Evolutionary conservation across 2,888 invertebrate genomes (phyloP), one percentile per base, ranked within the genome.

Genomic region (Epicampocera succincta): DNA sequence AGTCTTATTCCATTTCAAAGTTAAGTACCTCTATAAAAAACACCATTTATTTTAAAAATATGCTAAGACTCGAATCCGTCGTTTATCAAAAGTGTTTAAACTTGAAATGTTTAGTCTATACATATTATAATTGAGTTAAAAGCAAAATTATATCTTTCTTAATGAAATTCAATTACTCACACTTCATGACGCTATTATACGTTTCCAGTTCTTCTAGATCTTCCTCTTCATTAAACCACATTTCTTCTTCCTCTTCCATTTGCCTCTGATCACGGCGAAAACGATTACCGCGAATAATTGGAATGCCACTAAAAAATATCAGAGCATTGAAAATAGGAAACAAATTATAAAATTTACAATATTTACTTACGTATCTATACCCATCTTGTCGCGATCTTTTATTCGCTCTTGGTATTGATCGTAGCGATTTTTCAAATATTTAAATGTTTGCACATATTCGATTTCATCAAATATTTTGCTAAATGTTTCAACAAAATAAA

Each of bases 191-290:
- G 84, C 88, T 90, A 82, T 89, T 90, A 80, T 91, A 91, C 56
- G 90, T 89, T 84, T 91, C 91, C 50, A 90, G 88, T 83, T 95
- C 96, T 88, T 97, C 97, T 82, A 96, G 95, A 89, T 97, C 98
- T 89, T 98, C 98, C 85, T 99, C 99, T 87, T 98, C 98, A 89
- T 98, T 98, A 92, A 99, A 99, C 98, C 98, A 99, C 95, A 98
- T 97, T 92, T 99, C 99, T 89, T 99, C 99, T 87, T 99, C 99
- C 89, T 99, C 98, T 85, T 99, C 99, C 87, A 98, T 93, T 90
- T 97, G 96, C 73, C 98, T 93, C 86, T 97, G 96, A 92, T 99
- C 98, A 84, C 98, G 94, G 83, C 98, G 93, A 92, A 96, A 98
- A 85, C 98, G 94, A 73, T 86, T 88, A 86, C 93, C 94, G 84